Evolutionary conservation across 2,797 vertebrate species (phyloP).

Genomic region (Psittacula echo): DNA sequence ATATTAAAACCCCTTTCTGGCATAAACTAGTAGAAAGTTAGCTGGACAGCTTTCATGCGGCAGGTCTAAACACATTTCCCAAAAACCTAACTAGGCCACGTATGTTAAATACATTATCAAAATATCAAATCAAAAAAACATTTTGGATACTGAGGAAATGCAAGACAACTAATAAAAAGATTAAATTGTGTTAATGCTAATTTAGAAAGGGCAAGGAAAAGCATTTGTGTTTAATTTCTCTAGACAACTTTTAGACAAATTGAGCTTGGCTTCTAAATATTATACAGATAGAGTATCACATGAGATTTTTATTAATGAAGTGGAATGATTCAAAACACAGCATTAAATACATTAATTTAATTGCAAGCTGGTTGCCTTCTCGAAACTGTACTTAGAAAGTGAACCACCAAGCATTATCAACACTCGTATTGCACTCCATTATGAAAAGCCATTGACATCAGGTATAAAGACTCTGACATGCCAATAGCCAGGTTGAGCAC

Average conservation of each 20-base stretch:
- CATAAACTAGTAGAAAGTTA: not conserved
- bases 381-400: constrained; percentile 8
- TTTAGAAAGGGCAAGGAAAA: not conserved
- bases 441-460: not conserved
- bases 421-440: not conserved
- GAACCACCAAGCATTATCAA: not conserved
- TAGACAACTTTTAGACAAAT: constrained; percentile 9
- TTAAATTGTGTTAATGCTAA: not conserved
- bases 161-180: not conserved
- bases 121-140: not conserved
- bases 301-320: constrained; percentile 44
- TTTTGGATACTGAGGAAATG: not conserved
- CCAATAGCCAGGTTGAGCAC: not conserved
- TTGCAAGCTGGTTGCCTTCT: not conserved
- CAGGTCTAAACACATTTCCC: not conserved
- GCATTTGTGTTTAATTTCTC: not conserved
- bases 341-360: constrained; percentile 11
- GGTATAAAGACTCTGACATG: not conserved
- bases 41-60: not conserved
- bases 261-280: not conserved
- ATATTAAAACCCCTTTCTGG: not conserved
- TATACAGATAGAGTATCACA: not conserved
- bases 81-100: not conserved
- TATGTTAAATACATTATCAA: not conserved
- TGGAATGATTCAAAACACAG: constrained; percentile 6